Percentiles rank a stretch among this genome's conserved stretches.
phyloP scores from a whole-genome alignment of 2,888 invertebrate genomes.

The Cremastobaeus sp. region DNA sequence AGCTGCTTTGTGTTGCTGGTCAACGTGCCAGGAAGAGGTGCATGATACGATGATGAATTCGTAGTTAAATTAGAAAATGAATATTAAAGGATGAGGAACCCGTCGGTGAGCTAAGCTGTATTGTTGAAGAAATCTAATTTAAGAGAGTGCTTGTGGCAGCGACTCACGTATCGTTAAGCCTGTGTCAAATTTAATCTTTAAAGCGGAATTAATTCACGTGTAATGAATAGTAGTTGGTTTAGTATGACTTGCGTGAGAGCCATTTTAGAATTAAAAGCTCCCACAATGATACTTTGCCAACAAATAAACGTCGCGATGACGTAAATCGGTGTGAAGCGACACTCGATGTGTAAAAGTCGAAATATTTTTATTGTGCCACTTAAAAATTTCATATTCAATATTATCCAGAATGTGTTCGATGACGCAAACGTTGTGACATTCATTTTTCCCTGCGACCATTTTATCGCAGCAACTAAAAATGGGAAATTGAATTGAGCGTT shows the following conservation, averaged over 20 bases:
- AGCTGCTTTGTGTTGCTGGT: too few relatives aligned
- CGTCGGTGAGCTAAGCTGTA: too few relatives aligned
- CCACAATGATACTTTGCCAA: too few relatives aligned
- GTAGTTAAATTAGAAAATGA: too few relatives aligned
- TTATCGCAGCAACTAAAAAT: too few relatives aligned
- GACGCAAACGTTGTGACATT: constrained; percentile 11
- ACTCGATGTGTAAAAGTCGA: not conserved
- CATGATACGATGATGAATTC: too few relatives aligned
- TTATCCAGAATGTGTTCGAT: constrained; percentile 7
- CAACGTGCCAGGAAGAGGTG: too few relatives aligned
- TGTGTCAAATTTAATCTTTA: constrained; percentile 33
- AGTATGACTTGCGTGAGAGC: not conserved
- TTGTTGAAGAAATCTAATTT: constrained; percentile 24
- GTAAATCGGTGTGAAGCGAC: not conserved
- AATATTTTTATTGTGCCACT: constrained; percentile 6
- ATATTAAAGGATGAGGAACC: too few relatives aligned
- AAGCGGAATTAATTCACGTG: constrained; percentile 29
- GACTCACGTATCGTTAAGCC: constrained; percentile 8
- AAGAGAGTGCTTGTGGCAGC: constrained; percentile 18
- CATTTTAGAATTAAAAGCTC: constrained; percentile 3
- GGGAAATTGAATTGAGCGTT: too few relatives aligned
- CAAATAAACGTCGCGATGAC: not conserved
- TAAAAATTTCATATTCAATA: constrained; percentile 1
- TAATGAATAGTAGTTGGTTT: constrained; percentile 7
- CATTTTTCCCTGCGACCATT: too few relatives aligned